Evolutionary conservation across 1,140 invertebrate species (phyloP), one percentile per base, ranked within the genome.

Genomic region (Steinernema feltiae): DNA sequence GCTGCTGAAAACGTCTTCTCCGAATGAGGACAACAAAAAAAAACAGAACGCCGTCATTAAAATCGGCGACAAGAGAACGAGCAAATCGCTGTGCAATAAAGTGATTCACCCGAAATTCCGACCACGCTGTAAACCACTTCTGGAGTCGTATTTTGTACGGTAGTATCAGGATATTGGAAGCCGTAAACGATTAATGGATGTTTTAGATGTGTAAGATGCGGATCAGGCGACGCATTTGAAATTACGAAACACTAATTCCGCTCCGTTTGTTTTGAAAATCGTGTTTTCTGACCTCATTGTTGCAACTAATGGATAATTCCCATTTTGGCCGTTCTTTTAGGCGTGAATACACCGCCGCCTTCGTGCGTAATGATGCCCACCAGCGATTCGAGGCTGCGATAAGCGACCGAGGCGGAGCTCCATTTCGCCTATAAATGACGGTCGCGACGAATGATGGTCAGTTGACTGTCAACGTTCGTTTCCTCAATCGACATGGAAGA

Each of bases 21-120:
- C 53, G 53, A 63, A 63, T 63, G 53, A 63, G 53, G 24, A 63
- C 53, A 63, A 27, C 53, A 63, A 15, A 63, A 63, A n/a, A n/a
- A 63, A 63, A 63, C 53, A 27, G 53, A 15, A 27, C 15, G 24
- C 53, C 24, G 53, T 63, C 53, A 63, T 63, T 63, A 63, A n/a
- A 27, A 18, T n/a, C 24, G 53, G 53, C 53, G 53, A 7, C 7
- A 21, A 17, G 53, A 63, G 15, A 27, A 63, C 24, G 53, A 15
- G 15, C 7, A 63, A 3, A 15, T n/a, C 53, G 53, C 15, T 21
- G n/a, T n/a, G n/a, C n/a, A n/a, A n/a, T n/a, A n/a, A n/a, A n/a
- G n/a, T n/a, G n/a, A n/a, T n/a, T n/a, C n/a, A n/a, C n/a, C n/a
- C n/a, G n/a, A 63, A 63, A 63, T 15, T 17, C 2, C 24, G 53